Base-by-base conservation (phyloP, 2,888 invertebrate species). In the Aquatica leii region DNA sequence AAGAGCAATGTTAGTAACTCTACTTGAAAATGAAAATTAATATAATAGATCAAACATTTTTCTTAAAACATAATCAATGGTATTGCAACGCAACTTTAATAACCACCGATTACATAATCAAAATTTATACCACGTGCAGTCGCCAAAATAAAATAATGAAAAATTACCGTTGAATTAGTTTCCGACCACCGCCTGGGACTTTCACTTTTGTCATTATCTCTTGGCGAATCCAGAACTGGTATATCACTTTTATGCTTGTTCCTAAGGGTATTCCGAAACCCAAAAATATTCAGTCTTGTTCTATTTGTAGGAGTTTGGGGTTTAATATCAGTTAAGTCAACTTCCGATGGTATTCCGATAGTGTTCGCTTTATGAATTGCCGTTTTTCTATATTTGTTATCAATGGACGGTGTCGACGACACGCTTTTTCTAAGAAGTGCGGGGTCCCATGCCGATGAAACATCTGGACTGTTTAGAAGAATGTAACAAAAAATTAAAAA, bases 181-280 rank as follows among this genome's bases (percentile, higher is more conserved):
- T 84, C 84, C 8, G 83, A 84, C 83, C 83, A 84, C 67, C 84
- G 73, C 60, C 83, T 75, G 37, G 80, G 81, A 63, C 78, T 71
- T 58, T 79, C 79, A 61, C 73, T 76, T 62, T 80, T 81, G 59
- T 78, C 78, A 61, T 67, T 74, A 20, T 78, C 78, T 69, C 78
- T 78, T 9, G 71, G 69, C 9, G 69, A 62, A 71, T 86, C 83
- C 73, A 86, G 65, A 2, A 75, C 71, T 1, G 73, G 71, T 5
- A 77, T 69, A 61, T 81, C 80, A 63, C 79, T 81, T 71, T 81
- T 81, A 68, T 84, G 84, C 59, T 81, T 81, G 57, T 82, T 80
- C 63, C 85, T 82, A 68, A 88, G 79, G 4, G 87, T 87, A 78
- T 86, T 86, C 68, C 85, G 83, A 78, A 88, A 87, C 70, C 88